These are phyloP conservation scores for Parauchenoglanis ngamensis DNA, from an alignment of 2,797 vertebrate genomes.

Conservation along the genomic window DNA sequence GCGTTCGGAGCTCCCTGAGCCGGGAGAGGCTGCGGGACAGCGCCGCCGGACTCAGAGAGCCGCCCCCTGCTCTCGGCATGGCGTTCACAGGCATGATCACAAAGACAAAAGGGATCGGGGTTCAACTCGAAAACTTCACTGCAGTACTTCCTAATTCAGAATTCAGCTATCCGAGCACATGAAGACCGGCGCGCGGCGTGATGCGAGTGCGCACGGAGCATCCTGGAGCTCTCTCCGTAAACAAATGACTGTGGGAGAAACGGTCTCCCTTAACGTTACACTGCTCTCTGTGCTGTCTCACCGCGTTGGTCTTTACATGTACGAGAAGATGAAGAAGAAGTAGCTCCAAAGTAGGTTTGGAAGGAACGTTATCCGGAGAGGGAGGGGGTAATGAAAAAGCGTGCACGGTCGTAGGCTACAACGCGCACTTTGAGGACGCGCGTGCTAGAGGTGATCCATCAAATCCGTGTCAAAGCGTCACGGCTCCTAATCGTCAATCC, in stretches of 20 bases:
- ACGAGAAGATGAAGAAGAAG: neutral
- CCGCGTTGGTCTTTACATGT: neutral
- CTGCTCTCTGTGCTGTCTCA: neutral
- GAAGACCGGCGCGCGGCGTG: conserved; percentile 28
- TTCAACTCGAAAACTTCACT: conserved; percentile 32
- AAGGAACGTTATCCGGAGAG: neutral
- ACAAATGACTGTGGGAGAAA: neutral
- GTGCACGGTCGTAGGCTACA: neutral
- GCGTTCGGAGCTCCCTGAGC: conserved; percentile 85
- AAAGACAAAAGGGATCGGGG: conserved; percentile 21
- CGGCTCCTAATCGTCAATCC: conserved; percentile 53
- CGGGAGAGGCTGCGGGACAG: conserved; percentile 91
- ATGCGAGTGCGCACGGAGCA: conserved; percentile 34
- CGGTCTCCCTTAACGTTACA: neutral
- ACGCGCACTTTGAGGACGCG: conserved; percentile 38
- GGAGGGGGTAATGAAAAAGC: no score
- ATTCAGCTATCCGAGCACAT: conserved; percentile 8
- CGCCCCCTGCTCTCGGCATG: conserved; percentile 79
- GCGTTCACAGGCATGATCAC: conserved; percentile 80
- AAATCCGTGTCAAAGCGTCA: conserved; percentile 59
- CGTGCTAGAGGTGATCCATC: conserved; percentile 59
- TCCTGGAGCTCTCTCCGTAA: conserved; percentile 19
- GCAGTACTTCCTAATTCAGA: conserved; percentile 29
- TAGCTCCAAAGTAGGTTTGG: conserved; percentile 24
- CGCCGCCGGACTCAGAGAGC: conserved; percentile 82